phyloP scores from a whole-genome alignment of 2,797 vertebrate genomes.

The Podarcis lilfordi region DNA sequence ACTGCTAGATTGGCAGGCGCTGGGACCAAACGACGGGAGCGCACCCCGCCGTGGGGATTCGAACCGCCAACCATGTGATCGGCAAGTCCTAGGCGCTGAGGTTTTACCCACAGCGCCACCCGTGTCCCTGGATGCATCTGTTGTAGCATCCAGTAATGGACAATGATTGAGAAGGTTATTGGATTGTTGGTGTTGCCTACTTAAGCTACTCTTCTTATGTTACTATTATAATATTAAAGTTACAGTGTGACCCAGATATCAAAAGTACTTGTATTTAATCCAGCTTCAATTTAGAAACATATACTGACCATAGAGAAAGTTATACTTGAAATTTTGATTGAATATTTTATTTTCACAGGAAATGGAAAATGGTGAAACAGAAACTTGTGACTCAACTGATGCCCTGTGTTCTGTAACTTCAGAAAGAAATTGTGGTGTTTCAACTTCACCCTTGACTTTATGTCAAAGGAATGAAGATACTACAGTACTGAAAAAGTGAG shows the following conservation, averaged over 20 bases:
- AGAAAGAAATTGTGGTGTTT: constrained; percentile 15
- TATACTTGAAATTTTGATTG: constrained; percentile 3
- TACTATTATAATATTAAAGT: neutral
- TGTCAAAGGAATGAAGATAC: constrained; percentile 31
- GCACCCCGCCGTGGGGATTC: too few species aligned
- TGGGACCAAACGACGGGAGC: too few species aligned
- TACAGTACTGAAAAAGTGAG: constrained; percentile 49
- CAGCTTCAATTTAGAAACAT: neutral
- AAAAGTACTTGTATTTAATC: neutral
- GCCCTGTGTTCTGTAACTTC: constrained; percentile 35
- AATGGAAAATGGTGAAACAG: constrained; percentile 52
- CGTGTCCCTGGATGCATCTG: neutral
- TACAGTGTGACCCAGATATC: neutral
- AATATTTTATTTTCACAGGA: constrained; percentile 51
- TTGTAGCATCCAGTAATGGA: neutral
- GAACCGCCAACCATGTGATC: too few species aligned
- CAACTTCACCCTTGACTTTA: constrained; percentile 38
- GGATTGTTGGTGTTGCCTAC: neutral
- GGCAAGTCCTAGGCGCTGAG: too few species aligned
- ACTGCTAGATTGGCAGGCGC: too few species aligned
- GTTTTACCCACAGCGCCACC: too few species aligned
- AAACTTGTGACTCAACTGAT: constrained; percentile 46
- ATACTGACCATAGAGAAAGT: neutral
- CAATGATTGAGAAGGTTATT: neutral
- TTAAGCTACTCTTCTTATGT: neutral